A percentile compares a stretch with the other conserved stretches of the same genome.
Evolutionary conservation across 2,888 invertebrate species (phyloP).

Genomic region (Scotopteryx bipunctaria): DNA sequence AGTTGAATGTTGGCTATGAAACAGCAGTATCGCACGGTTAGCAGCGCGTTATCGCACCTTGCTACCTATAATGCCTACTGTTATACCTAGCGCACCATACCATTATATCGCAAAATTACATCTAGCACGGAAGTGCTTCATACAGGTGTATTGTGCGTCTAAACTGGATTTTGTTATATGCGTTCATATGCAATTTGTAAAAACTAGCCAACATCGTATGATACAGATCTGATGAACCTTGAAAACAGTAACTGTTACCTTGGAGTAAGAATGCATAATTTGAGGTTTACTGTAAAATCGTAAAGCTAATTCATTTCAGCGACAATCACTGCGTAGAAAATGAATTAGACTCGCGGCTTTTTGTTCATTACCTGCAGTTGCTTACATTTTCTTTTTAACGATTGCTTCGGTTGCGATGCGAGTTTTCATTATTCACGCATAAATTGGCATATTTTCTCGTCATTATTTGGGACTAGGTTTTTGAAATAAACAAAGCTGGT

Average conservation of each 20-base stretch:
- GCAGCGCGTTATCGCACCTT: constrained; percentile 72
- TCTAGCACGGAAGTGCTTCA: constrained; percentile 71
- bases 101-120: constrained; percentile 71
- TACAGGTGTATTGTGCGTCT: constrained; percentile 49
- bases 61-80: constrained; percentile 54
- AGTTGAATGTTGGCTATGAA: constrained; percentile 65
- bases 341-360: constrained; percentile 43
- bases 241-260: constrained; percentile 18
- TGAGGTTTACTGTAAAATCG: constrained; percentile 17
- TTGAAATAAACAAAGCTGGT: constrained; percentile 30
- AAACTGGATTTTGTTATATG: constrained; percentile 22
- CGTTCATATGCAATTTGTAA: constrained; percentile 2
- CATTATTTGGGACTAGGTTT: not conserved
- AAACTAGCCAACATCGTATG: constrained; percentile 5
- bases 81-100: constrained; percentile 37
- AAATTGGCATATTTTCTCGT: not conserved
- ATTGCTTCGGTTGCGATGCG: constrained; percentile 6
- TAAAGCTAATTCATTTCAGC: constrained; percentile 36
- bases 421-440: not conserved
- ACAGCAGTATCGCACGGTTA: constrained; percentile 67
- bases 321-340: constrained; percentile 47
- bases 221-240: constrained; percentile 20
- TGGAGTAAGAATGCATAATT: constrained; percentile 19
- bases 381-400: constrained; percentile 27
- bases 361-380: constrained; percentile 37